A percentile compares a stretch with the other conserved stretches of the same genome.
phyloP scores from a whole-genome alignment of 2,113 vertebrate species.

The Vulpes ferrilata region DNA sequence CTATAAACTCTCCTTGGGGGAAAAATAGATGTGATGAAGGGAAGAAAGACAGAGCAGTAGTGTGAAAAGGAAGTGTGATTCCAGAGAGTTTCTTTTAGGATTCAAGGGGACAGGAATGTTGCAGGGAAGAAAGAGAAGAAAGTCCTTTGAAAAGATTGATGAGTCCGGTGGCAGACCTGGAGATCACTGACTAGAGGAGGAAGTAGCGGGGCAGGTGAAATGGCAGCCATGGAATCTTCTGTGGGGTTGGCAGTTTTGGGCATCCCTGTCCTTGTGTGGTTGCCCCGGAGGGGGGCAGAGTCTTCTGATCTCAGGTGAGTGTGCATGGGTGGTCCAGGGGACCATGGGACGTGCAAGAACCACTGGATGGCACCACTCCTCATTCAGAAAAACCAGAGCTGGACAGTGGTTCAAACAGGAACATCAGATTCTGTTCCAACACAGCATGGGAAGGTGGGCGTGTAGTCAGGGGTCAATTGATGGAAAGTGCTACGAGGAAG shows the following conservation, averaged over 20 bases:
- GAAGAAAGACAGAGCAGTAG: neutral
- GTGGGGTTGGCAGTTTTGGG: no score
- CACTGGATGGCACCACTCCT: neutral
- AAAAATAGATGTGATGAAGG: neutral
- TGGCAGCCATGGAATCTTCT: neutral
- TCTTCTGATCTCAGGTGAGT: neutral
- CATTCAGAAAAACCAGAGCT: neutral
- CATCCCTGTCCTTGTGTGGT: no score
- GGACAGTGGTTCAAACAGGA: neutral
- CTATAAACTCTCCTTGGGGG: neutral
- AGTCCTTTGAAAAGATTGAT: neutral
- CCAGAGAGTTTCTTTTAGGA: neutral
- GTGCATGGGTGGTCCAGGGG: neutral
- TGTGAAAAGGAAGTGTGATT: neutral
- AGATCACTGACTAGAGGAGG: no score
- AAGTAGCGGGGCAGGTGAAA: no score
- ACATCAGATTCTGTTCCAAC: neutral
- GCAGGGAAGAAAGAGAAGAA: neutral
- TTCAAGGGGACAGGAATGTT: neutral
- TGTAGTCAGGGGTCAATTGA: neutral
- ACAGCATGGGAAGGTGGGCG: neutral
- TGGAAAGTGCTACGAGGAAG: neutral
- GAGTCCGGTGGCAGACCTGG: no score
- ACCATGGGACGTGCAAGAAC: no score
- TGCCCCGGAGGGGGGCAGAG: neutral